phyloP scores from a whole-genome alignment of 1,140 invertebrate species.

The Probaryconus sp. region DNA sequence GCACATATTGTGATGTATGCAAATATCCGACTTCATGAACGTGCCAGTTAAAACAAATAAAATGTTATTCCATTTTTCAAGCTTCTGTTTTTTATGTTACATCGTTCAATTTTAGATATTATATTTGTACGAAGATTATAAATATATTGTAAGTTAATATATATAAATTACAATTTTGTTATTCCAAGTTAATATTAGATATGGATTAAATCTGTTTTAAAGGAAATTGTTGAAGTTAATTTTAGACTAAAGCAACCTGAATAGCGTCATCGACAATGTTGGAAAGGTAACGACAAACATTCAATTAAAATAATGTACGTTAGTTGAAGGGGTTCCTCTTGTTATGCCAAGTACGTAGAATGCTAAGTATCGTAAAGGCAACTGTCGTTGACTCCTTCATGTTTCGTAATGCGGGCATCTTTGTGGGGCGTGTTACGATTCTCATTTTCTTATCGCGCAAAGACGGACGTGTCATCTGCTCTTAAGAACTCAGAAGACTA shows the following conservation, averaged over 20 bases:
- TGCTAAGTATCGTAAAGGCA: constrained; percentile 67
- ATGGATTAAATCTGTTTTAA: constrained; percentile 5
- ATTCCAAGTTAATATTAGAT: neutral
- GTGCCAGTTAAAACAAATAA: constrained; percentile 7
- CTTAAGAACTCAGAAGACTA: constrained; percentile 55
- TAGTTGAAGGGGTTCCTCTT: constrained; percentile 65
- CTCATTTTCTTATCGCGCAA: constrained; percentile 72
- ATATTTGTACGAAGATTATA: too few species aligned
- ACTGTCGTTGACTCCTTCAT: constrained; percentile 67
- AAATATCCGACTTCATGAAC: too few species aligned
- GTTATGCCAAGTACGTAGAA: constrained; percentile 72
- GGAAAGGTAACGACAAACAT: constrained; percentile 66
- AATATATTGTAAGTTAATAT: too few species aligned
- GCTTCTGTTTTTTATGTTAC: too few species aligned
- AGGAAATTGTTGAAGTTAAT: neutral
- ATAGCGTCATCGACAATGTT: constrained; percentile 32
- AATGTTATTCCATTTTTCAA: too few species aligned
- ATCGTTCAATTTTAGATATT: too few species aligned
- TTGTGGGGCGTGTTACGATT: constrained; percentile 72
- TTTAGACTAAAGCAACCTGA: constrained; percentile 5
- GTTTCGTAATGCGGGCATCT: constrained; percentile 75
- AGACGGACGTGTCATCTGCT: constrained; percentile 76
- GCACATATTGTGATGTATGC: constrained; percentile 38
- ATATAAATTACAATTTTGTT: neutral
- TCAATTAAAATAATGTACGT: constrained; percentile 72